These are phyloP conservation scores for Sturnus vulgaris DNA, from an alignment of 2,113 vertebrate species.

Conservation along the genomic window DNA sequence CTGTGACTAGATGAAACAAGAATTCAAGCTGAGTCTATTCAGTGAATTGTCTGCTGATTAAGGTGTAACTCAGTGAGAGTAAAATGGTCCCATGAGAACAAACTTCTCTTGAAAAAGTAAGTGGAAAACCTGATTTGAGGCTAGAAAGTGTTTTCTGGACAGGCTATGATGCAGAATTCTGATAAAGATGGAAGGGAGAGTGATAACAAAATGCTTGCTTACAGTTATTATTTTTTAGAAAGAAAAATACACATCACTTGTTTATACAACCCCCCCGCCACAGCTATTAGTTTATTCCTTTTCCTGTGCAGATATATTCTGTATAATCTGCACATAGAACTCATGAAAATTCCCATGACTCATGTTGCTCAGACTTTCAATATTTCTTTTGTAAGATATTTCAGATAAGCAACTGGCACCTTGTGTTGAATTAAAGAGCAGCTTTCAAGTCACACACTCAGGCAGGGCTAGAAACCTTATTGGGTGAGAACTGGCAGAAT, in stretches of 20 bases:
- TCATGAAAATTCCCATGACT: neutral
- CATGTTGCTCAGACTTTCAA: neutral
- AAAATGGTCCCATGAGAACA: conserved; percentile 53
- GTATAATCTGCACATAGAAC: neutral
- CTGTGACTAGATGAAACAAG: conserved; percentile 65
- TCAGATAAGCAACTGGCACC: neutral
- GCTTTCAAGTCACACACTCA: neutral
- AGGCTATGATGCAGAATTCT: neutral
- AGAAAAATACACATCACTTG: neutral
- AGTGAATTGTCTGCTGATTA: conserved; percentile 66
- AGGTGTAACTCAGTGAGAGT: conserved; percentile 59
- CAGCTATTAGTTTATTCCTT: neutral
- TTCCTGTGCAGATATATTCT: neutral
- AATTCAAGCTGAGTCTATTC: conserved; percentile 60
- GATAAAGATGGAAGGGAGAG: neutral
- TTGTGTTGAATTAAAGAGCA: neutral
- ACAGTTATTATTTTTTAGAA: neutral
- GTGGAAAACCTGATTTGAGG: conserved; percentile 9
- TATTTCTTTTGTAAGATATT: neutral
- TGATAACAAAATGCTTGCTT: neutral
- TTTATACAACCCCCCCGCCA: neutral
- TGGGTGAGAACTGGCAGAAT: neutral
- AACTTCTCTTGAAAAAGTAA: conserved; percentile 38
- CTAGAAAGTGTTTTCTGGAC: neutral
- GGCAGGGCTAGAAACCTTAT: neutral